phyloP scores from a whole-genome alignment of 2,797 vertebrate genomes.

The Molossus alvarezi region DNA sequence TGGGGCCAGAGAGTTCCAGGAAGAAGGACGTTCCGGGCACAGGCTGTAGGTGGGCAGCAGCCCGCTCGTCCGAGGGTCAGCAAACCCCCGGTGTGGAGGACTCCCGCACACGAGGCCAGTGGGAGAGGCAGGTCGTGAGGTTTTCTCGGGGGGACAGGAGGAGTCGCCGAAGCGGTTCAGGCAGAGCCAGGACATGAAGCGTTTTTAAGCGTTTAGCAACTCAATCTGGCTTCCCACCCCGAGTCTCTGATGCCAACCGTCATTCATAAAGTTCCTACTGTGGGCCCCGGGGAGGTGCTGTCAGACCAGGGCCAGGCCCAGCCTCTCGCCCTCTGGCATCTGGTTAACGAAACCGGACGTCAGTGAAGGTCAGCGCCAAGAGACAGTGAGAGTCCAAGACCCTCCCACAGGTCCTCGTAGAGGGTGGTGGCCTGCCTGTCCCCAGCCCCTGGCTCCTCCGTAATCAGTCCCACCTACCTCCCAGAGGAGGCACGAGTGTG shows the following conservation, averaged over 20 bases:
- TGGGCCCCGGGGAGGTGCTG: neutral
- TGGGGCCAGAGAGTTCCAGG: neutral
- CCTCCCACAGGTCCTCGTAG: neutral
- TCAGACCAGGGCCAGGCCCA: neutral
- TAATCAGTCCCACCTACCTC: conserved; percentile 65
- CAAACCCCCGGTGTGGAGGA: neutral
- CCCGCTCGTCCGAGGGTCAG: neutral
- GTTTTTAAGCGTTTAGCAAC: neutral
- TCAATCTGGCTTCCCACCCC: neutral
- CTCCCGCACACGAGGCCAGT: neutral
- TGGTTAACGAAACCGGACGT: neutral
- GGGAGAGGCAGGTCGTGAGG: neutral
- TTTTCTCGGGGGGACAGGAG: neutral
- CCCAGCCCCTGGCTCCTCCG: neutral
- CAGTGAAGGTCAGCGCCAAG: rapidly evolving
- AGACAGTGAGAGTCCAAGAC: neutral
- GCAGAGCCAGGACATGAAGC: rapidly evolving
- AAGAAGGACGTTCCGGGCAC: neutral
- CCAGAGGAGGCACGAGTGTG: conserved; percentile 71
- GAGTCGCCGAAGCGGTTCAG: neutral
- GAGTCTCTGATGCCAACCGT: neutral
- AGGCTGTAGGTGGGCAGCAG: neutral
- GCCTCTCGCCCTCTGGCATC: neutral
- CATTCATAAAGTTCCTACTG: neutral
- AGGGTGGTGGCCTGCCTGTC: neutral